Conservation (phyloP, 2,797 vertebrate genomes). For the Fringilla coelebs region DNA sequence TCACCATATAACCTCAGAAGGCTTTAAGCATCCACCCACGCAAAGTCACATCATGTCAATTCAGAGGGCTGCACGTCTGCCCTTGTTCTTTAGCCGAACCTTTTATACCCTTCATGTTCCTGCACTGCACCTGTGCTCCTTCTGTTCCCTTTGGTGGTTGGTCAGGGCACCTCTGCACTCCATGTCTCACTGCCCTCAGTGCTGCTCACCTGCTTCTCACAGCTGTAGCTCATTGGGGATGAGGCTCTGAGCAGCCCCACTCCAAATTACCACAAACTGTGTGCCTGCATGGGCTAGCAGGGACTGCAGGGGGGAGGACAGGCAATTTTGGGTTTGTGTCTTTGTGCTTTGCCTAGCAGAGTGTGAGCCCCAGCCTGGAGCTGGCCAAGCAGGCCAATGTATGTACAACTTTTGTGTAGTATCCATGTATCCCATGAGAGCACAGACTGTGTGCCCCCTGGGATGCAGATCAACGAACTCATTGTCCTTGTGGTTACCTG, state of each 20-base stretch:
- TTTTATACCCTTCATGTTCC: neutral
- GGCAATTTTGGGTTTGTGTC: neutral
- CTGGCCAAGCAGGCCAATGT: neutral
- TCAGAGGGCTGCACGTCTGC: neutral
- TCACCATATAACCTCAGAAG: neutral
- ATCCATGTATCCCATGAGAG: neutral
- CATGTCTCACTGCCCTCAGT: neutral
- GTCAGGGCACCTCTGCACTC: neutral
- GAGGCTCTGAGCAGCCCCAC: neutral
- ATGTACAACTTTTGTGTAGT: neutral
- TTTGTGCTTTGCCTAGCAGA: too few species aligned
- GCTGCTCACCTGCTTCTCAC: neutral
- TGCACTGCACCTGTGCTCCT: neutral
- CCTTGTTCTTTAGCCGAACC: neutral
- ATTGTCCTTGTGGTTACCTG: neutral
- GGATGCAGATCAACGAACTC: neutral
- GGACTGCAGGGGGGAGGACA: neutral
- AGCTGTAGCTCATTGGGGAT: neutral
- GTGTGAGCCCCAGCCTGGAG: neutral
- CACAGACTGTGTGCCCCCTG: neutral
- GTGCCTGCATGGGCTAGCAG: rapidly evolving
- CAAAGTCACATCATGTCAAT: neutral
- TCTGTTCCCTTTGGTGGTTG: neutral
- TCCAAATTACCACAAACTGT: neutral
- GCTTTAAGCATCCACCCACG: too few species aligned